Evolutionary conservation across 2,888 invertebrate species (phyloP), one percentile per base, ranked within the genome.

Genomic region (Periphyllus acericola): DNA sequence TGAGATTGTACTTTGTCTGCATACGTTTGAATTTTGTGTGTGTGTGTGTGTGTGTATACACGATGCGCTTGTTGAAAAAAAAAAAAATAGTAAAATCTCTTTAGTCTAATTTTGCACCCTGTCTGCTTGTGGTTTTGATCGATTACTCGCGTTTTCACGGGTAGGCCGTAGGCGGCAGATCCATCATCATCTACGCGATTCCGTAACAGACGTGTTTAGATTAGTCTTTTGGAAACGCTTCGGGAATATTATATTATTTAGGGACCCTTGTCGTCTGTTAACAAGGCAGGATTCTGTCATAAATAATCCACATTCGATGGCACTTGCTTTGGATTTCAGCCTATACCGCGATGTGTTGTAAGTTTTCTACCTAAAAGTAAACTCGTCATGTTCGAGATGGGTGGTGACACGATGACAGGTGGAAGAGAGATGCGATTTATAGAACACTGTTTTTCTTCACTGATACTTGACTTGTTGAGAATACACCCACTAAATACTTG

Each of bases 191-290:
- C 76, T 68, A 68, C 40, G 52, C 78, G 52, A 85, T 78, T 78
- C n/a, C 78, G 34, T n/a, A 46, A 34, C 78, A 32, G 78, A 52
- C 66, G 68, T 78, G 78, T 85, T 78, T 85, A 85, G 78, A 85
- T 85, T 85, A 85, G 85, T 85, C 85, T 78, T 78, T 52, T 52
- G 46, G 52, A 85, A 78, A 78, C 46, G 52, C 85, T 17, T 68
- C 14, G 52, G 14, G 68, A 85, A 68, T 78, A 85, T 85, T 85
- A 85, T 68, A 78, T 68, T 85, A 68, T 78, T 78, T 68, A 68
- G 11, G n/a, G 19, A 68, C 46, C 52, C 68, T 78, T 40, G 78
- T 85, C 78, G 78, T 75, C 46, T n/a, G 32, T 68, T 78, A 68
- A 78, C 84, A 78, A 78, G 46, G 34, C 46, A 68, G n/a, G 68